These are phyloP conservation scores for Aphidius colemani DNA, from an alignment of 2,888 invertebrate genomes.

Conservation along the genomic window DNA sequence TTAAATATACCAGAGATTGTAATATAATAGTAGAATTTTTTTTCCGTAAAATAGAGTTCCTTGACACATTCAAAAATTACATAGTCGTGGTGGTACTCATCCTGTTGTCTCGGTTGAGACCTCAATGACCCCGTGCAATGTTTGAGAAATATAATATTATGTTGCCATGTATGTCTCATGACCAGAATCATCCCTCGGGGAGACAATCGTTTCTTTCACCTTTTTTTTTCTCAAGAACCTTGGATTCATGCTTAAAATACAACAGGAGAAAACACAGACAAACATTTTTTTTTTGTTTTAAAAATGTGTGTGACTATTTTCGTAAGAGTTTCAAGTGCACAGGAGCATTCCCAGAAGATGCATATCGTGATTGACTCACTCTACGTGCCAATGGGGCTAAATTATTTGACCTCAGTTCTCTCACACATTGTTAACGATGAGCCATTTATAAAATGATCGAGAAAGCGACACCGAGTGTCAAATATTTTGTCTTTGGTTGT, in stretches of 20 bases:
- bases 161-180: constrained; percentile 34
- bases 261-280: too few species aligned
- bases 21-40: too few species aligned
- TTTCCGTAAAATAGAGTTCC: background rate
- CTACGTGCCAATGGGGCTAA: constrained; percentile 36
- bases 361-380: constrained; percentile 41
- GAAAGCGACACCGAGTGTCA: background rate
- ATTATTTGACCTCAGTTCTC: constrained; percentile 34
- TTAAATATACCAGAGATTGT: too few species aligned
- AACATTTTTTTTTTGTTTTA: background rate
- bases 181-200: background rate
- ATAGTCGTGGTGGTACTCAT: constrained; percentile 23
- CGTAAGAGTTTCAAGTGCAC: constrained; percentile 31
- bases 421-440: background rate
- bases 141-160: constrained; percentile 43
- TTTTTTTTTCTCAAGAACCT: background rate
- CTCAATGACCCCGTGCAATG: constrained; percentile 24
- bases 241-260: too few species aligned
- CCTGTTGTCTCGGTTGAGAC: constrained; percentile 31
- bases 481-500: background rate
- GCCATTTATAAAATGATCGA: background rate
- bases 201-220: background rate
- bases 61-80: background rate
- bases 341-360: constrained; percentile 50
- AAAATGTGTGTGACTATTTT: background rate